Conservation (phyloP, 2,888 invertebrate genomes). For the Synergus gifuensis region DNA sequence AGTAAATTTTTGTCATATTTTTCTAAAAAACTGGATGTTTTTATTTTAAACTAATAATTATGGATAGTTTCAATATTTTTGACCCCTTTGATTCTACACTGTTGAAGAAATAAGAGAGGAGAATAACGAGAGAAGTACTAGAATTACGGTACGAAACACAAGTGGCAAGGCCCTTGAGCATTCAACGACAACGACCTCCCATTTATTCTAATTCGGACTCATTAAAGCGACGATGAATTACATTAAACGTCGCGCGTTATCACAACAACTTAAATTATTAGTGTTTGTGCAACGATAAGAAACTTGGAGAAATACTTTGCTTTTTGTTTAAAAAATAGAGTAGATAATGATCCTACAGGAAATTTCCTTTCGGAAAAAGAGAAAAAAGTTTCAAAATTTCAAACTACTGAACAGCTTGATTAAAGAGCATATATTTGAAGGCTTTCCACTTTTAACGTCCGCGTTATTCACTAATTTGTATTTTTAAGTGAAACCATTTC, state of each 20-base stretch:
- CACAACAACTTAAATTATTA: conserved; percentile 46
- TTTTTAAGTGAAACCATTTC: background rate
- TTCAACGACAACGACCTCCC: conserved; percentile 47
- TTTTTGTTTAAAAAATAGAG: background rate
- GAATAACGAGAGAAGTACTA: background rate
- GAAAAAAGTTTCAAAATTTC: too few relatives aligned
- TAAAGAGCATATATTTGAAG: too few relatives aligned
- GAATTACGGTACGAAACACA: background rate
- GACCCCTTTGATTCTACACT: background rate
- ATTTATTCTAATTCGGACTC: conserved; percentile 57
- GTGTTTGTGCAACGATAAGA: conserved; percentile 43
- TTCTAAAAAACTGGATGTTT: background rate
- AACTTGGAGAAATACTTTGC: background rate
- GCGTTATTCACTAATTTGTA: too few relatives aligned
- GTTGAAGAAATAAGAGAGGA: background rate
- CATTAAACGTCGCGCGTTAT: conserved; percentile 48
- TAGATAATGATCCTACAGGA: background rate
- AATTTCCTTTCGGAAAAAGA: background rate
- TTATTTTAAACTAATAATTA: background rate
- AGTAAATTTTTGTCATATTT: too few relatives aligned
- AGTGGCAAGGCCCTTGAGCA: conserved; percentile 33
- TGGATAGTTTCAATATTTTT: background rate
- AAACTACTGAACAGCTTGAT: too few relatives aligned
- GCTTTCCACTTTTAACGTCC: too few relatives aligned
- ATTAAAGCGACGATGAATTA: conserved; percentile 52